These are phyloP conservation scores for Barnardius zonarius DNA, from an alignment of 2,113 vertebrate genomes.

Conservation along the genomic window DNA sequence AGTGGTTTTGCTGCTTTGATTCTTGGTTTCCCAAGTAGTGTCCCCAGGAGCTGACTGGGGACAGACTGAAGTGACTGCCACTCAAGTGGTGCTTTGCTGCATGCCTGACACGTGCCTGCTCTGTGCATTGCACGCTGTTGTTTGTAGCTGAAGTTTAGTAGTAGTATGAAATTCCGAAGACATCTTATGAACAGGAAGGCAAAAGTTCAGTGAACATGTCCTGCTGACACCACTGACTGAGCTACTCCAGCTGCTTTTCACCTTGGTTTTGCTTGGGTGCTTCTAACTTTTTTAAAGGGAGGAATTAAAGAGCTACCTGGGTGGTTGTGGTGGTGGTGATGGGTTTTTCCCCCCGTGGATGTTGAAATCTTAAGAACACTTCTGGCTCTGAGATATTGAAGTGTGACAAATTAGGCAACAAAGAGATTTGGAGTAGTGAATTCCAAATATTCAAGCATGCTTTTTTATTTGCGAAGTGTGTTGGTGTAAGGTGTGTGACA, in stretches of 20 bases:
- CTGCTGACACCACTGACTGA: not conserved
- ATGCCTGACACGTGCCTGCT: not conserved
- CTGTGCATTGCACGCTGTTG: fast-evolving
- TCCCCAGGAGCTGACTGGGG: not conserved
- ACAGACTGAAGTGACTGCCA: not conserved
- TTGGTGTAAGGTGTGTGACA: not conserved
- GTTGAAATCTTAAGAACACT: not conserved
- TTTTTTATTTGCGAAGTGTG: not conserved
- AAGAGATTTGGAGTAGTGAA: not conserved
- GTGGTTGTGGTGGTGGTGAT: not conserved
- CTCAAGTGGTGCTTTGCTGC: not conserved
- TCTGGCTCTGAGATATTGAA: not conserved
- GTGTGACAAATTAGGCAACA: not conserved
- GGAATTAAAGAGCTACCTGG: not conserved
- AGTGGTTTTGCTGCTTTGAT: not conserved
- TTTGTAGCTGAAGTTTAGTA: not conserved
- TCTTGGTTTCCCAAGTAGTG: not conserved
- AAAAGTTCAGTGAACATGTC: not conserved
- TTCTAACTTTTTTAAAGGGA: not conserved
- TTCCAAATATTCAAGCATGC: not conserved
- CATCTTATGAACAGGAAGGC: not conserved
- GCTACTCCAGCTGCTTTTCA: not conserved
- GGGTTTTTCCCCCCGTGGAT: not conserved
- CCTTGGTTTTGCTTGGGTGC: not conserved
- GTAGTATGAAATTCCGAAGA: not conserved